These are phyloP conservation scores for Anolis apletophallus DNA, from an alignment of 2,797 vertebrate genomes.

Conservation along the genomic window DNA sequence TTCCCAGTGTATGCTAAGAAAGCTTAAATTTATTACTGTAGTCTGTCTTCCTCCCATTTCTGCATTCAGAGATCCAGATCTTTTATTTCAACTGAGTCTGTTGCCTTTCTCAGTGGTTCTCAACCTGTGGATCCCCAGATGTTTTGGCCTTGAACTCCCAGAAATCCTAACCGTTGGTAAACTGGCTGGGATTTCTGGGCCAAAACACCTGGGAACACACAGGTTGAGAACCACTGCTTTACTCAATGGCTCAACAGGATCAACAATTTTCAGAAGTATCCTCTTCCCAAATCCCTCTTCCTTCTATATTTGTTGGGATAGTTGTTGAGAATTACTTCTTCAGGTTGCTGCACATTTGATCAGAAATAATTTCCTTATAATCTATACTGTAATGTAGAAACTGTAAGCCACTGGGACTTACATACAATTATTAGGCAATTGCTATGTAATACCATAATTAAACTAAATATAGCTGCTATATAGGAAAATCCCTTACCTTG, in stretches of 20 bases:
- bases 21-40: too few species aligned
- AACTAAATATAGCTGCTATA: constrained; percentile 26
- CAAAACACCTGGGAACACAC: too few species aligned
- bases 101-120: background rate
- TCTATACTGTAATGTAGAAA: constrained; percentile 30
- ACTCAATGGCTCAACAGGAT: too few species aligned
- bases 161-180: too few species aligned
- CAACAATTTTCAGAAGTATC: too few species aligned
- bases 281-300: background rate
- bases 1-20: too few species aligned
- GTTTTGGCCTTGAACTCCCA: too few species aligned
- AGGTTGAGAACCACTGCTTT: background rate
- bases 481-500: constrained; percentile 28
- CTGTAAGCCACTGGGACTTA: background rate
- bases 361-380: constrained; percentile 35
- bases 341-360: constrained; percentile 13
- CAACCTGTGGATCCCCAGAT: too few species aligned
- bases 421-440: constrained; percentile 23
- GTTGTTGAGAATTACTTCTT: background rate
- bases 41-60: background rate
- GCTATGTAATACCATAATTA: constrained; percentile 25
- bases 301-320: background rate
- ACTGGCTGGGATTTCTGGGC: too few species aligned
- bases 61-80: background rate
- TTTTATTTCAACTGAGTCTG: background rate